Percentiles rank a stretch among this genome's conserved stretches.
These are phyloP conservation scores for Drosophila pectinifera DNA, from an alignment of 1,140 invertebrate species.

Conservation along the genomic window DNA sequence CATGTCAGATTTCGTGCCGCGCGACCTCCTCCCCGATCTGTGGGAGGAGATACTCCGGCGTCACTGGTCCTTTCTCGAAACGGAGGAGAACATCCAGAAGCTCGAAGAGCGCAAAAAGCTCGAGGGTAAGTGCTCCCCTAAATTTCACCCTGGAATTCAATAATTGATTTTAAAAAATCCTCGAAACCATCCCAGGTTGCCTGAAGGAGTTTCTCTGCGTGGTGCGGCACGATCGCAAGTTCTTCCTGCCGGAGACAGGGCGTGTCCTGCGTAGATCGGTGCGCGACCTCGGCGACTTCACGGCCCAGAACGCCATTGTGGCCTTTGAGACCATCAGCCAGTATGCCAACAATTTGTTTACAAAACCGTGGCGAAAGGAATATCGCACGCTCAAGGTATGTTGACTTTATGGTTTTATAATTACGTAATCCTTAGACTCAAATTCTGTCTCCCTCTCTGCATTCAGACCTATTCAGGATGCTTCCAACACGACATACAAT, in stretches of 20 bases:
- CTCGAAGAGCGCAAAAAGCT: conserved; percentile 90
- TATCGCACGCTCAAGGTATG: conserved; percentile 91
- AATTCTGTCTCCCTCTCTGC: conserved; percentile 47
- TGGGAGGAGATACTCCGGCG: conserved; percentile 89
- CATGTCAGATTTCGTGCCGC: conserved; percentile 81
- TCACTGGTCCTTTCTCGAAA: conserved; percentile 90
- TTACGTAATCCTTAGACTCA: background rate
- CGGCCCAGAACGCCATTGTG: conserved; percentile 91
- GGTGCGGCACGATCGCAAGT: conserved; percentile 92
- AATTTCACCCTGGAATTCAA: background rate
- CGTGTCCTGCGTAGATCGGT: conserved; percentile 91
- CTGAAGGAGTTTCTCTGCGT: conserved; percentile 91
- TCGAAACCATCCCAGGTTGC: conserved; percentile 86
- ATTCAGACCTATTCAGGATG: conserved; percentile 93
- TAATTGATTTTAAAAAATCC: background rate
- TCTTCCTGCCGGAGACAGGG: conserved; percentile 90
- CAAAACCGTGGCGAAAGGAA: conserved; percentile 95
- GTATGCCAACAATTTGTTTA: conserved; percentile 93
- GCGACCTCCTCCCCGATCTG: conserved; percentile 85
- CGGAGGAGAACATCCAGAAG: conserved; percentile 91
- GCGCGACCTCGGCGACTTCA: conserved; percentile 89
- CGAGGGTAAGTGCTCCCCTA: conserved; percentile 87
- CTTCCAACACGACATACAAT: conserved; percentile 94
- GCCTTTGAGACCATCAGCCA: conserved; percentile 93
- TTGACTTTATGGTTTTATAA: background rate